A percentile compares a stretch with the other conserved stretches of the same genome.
Evolutionary conservation across 2,797 vertebrate species (phyloP).

Genomic region (Buphagus erythrorhynchus): DNA sequence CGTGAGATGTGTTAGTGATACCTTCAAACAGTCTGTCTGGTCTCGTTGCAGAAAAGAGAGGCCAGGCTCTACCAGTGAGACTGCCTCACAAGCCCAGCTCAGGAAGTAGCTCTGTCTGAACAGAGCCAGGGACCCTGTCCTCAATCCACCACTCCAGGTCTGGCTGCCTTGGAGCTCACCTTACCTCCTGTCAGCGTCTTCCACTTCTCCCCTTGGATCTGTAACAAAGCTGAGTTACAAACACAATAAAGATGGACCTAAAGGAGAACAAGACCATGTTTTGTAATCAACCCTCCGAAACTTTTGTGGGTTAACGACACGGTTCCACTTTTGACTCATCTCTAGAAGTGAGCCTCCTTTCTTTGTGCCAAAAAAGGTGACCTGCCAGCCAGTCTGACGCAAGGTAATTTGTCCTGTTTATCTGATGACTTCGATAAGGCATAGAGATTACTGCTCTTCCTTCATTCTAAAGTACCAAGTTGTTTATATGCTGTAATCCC

Average conservation of each 20-base stretch:
- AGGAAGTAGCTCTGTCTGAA: not conserved
- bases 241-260: not conserved
- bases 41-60: not conserved
- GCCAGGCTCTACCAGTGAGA: not conserved
- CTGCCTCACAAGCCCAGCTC: not conserved
- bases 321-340: constrained; percentile 49
- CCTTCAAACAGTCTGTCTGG: not conserved
- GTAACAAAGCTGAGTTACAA: not conserved
- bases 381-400: constrained; percentile 44
- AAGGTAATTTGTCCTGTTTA: constrained; percentile 56
- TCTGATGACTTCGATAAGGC: constrained; percentile 34
- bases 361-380: constrained; percentile 21
- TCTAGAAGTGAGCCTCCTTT: constrained; percentile 34
- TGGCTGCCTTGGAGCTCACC: not conserved
- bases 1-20: not conserved
- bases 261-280: not conserved
- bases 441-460: constrained; percentile 1
- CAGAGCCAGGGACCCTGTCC: accelerated
- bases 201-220: not conserved
- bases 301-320: not conserved
- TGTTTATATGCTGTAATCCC: not conserved
- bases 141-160: accelerated
- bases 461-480: not conserved
- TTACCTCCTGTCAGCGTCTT: not conserved
- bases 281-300: not conserved